These are phyloP conservation scores for Phataginus tetradactyla DNA, from an alignment of 2,797 vertebrate genomes.

Conservation along the genomic window DNA sequence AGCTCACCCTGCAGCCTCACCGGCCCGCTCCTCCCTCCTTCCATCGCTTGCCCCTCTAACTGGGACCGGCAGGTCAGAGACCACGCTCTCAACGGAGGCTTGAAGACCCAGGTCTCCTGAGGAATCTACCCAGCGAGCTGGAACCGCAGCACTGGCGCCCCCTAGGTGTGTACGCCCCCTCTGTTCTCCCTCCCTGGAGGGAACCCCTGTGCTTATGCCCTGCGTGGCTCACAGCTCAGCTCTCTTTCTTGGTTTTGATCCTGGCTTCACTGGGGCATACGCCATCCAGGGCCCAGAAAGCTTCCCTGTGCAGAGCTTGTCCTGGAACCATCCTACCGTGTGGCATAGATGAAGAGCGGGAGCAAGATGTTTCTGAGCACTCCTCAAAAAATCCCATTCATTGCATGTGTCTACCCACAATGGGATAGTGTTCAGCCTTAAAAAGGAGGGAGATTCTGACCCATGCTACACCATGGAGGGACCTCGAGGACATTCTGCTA, in stretches of 20 bases:
- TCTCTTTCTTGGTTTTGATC: neutral
- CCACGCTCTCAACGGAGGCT: neutral
- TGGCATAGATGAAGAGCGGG: neutral
- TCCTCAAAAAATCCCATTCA: no score
- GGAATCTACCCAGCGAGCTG: neutral
- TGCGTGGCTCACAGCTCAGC: no score
- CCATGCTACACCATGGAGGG: neutral
- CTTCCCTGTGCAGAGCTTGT: neutral
- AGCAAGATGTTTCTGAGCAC: neutral
- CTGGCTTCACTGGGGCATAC: neutral
- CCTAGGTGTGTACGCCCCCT: no score
- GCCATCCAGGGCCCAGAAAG: neutral
- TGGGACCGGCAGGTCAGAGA: neutral
- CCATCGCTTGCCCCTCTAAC: no score
- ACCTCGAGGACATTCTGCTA: neutral
- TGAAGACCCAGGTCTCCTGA: neutral
- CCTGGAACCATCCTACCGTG: neutral
- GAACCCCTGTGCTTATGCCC: no score
- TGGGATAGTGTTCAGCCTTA: no score
- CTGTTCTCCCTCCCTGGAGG: no score
- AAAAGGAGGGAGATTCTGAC: neutral
- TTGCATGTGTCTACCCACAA: rapidly evolving
- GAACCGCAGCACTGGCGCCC: neutral
- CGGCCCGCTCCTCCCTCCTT: no score
- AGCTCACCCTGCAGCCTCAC: no score